These are phyloP conservation scores for Glyptemys insculpta DNA, from an alignment of 2,797 vertebrate species.

Conservation along the genomic window DNA sequence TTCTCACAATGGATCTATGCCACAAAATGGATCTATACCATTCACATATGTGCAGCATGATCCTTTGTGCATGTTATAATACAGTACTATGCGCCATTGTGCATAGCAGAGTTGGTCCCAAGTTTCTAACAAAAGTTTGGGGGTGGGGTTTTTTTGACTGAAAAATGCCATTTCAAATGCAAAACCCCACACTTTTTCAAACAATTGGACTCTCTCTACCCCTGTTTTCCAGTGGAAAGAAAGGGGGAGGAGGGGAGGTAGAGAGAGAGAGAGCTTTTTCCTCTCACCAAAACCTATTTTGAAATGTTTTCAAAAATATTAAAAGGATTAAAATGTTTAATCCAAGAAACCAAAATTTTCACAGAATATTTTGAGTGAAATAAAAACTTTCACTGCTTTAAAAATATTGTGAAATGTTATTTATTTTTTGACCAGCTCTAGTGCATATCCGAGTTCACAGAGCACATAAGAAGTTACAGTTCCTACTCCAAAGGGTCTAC, in stretches of 20 bases:
- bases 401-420: not conserved
- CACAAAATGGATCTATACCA: not conserved
- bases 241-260: rapidly evolving
- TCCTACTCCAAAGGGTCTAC: not conserved
- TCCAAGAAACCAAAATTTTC: not conserved
- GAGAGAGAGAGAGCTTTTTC: not conserved
- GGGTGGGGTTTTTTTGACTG: not conserved
- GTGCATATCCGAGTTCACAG: not conserved
- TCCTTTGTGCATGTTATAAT: not conserved
- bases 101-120: not conserved
- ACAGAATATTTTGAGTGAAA: not conserved
- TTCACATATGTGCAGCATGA: not conserved
- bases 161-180: slow-evolving; percentile 4
- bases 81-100: not conserved
- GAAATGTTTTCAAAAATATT: not conserved
- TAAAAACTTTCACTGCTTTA: not conserved
- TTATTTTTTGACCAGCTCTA: not conserved
- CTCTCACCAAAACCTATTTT: not conserved
- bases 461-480: not conserved
- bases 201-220: not conserved
- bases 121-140: not conserved
- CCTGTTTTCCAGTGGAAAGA: not conserved
- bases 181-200: not conserved
- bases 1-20: not conserved
- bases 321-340: not conserved